Evolutionary conservation across 2,113 vertebrate species (phyloP), one percentile per base, ranked within the genome.

Genomic region (Trogon melanurus): DNA sequence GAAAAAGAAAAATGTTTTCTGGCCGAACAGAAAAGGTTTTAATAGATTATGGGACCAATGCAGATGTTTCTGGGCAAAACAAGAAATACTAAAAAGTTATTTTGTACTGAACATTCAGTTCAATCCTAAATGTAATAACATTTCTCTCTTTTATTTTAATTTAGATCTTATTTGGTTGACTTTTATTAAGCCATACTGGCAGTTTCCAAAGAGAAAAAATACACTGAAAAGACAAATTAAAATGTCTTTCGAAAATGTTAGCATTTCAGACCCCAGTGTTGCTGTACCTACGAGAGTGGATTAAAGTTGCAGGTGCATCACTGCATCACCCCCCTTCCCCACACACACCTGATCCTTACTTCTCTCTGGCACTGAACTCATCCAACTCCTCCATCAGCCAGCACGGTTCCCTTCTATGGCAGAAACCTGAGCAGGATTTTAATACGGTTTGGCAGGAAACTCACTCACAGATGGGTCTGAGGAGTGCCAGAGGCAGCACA

Each of bases 391-490:
- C 76, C 71, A 22, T n/a, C 64, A 88, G 72, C 76, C 89, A 92
- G 29, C 11, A 53, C 27, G 10, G 93, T 83, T 93, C 86, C 54
- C 67, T 79, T 54, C 45, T 61, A 1, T 76, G 79, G 86, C 89
- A 92, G 81, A 92, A 96, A 88, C 73, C 67, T 79, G 83, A 29
- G 66, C 61, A 50, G 75, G 79, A 65, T 83, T 95, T 92, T 67
- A 88, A 65, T 27, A 61, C 1, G 17, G 29, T 58, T 91, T 96
- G 93, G 94, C 96, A 93, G 86, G 85, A 85, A 96, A 80, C 26
- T 88, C 58, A 11, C 29, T 72, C 86, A 76, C 89, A 88, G 96
- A 79, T 90, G 95, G 81, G 45, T 38, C 53, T 85, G 74, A 76
- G 82, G 62, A 51, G 45, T 65, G 70, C 88, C 88, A 95, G 79